A percentile compares a stretch with the other conserved stretches of the same genome.
These are phyloP conservation scores for Meloidogyne exigua DNA, from an alignment of 1,140 invertebrate genomes.

Conservation along the genomic window DNA sequence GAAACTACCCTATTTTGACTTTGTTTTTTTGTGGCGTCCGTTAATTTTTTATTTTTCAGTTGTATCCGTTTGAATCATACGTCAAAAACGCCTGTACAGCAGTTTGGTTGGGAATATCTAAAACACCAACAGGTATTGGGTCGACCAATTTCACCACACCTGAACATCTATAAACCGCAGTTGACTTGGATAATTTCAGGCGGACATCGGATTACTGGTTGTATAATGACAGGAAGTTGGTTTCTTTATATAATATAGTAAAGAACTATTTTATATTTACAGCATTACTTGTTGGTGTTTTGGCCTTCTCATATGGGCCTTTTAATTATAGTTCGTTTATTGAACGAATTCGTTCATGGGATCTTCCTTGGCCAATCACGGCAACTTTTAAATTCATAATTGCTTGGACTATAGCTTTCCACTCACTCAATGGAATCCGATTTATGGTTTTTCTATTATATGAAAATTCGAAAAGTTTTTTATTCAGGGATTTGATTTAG, in stretches of 20 bases:
- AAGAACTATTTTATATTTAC: neutral
- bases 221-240: conserved; percentile 57
- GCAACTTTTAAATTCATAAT: conserved; percentile 13
- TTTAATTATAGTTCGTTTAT: conserved; percentile 54
- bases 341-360: conserved; percentile 26
- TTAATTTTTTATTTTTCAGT: no score
- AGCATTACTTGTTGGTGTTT: conserved; percentile 52
- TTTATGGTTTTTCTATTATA: conserved; percentile 30
- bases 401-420: conserved; percentile 12
- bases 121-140: conserved; percentile 39
- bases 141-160: conserved; percentile 58
- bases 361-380: conserved; percentile 8
- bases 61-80: neutral
- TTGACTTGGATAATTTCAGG: conserved; percentile 60
- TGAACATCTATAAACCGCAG: conserved; percentile 58
- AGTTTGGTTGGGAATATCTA: conserved; percentile 57
- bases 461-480: neutral
- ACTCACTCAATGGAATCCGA: conserved; percentile 26
- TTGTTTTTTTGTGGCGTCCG: no score
- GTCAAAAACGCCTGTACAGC: conserved; percentile 57
- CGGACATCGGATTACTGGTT: conserved; percentile 56
- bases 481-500: conserved; percentile 56
- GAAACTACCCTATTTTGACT: no score
- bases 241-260: neutral
- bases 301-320: conserved; percentile 52